These are phyloP conservation scores for Stichodactyla helianthus DNA, from an alignment of 64 coral and sea anemone genomes.

Conservation along the genomic window DNA sequence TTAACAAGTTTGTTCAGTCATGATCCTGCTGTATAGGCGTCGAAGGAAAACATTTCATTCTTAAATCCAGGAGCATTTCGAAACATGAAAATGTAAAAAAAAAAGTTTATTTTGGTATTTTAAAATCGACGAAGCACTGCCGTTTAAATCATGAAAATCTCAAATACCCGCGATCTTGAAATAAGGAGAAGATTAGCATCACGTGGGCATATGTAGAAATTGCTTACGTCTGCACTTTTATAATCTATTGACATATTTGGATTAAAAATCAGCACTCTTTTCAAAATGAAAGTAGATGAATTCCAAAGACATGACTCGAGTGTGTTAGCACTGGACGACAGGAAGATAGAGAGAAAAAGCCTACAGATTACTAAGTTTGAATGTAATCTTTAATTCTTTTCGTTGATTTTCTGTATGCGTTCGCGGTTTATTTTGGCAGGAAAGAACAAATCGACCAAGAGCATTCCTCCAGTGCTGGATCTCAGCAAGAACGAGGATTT, in stretches of 20 bases:
- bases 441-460: background rate
- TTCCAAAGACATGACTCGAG: too few species aligned
- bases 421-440: background rate
- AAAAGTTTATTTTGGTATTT: background rate
- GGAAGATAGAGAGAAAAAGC: background rate
- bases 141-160: background rate
- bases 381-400: background rate
- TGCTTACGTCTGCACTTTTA: background rate
- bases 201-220: background rate
- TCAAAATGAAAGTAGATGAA: background rate
- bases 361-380: background rate
- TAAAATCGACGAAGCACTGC: background rate
- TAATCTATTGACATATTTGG: background rate
- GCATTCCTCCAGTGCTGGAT: constrained; percentile 39
- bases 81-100: background rate
- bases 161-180: background rate
- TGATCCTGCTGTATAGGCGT: background rate
- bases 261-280: background rate
- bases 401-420: background rate
- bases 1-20: background rate
- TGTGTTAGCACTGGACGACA: background rate
- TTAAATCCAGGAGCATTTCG: background rate
- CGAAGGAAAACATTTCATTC: background rate
- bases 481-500: background rate
- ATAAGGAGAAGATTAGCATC: background rate